A percentile compares a stretch with the other conserved stretches of the same genome.
phyloP scores from a whole-genome alignment of 2,797 vertebrate genomes.

The Meriones psammophilus region DNA sequence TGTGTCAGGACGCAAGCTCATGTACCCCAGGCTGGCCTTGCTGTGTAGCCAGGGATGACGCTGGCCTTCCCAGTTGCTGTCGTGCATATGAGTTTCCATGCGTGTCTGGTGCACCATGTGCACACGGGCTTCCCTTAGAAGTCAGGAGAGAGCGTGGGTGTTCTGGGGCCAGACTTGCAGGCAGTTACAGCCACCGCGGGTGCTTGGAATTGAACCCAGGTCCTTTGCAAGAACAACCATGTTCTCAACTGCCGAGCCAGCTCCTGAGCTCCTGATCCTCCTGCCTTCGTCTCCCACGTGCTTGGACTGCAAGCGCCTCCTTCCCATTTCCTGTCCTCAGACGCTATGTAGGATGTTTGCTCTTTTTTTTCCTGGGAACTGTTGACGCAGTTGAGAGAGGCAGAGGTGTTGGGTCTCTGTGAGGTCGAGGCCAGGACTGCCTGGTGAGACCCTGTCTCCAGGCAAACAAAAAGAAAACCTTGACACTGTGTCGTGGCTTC shows the following conservation, averaged over 20 bases:
- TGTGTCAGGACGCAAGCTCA: background rate
- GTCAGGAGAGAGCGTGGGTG: background rate
- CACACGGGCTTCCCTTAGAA: background rate
- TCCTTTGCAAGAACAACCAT: background rate
- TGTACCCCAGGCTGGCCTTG: background rate
- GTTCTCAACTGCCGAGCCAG: background rate
- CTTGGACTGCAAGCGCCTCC: too few relatives aligned
- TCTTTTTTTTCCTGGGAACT: background rate
- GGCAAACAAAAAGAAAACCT: background rate
- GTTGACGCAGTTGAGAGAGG: background rate
- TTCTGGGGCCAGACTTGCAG: too few relatives aligned
- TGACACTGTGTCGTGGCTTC: background rate
- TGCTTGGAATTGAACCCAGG: too few relatives aligned
- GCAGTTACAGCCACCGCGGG: background rate
- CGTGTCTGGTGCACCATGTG: fast-evolving
- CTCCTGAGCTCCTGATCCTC: background rate
- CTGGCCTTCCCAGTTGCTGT: background rate
- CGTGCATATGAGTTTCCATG: background rate
- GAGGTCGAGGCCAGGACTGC: background rate
- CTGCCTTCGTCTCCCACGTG: background rate
- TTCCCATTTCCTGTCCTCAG: too few relatives aligned
- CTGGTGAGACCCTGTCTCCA: background rate
- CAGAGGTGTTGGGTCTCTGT: background rate
- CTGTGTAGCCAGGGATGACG: background rate
- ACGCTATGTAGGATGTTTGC: too few relatives aligned